Evolutionary conservation across 2,888 invertebrate genomes (phyloP), one percentile per base, ranked within the genome.

Genomic region (Taenaris catops): DNA sequence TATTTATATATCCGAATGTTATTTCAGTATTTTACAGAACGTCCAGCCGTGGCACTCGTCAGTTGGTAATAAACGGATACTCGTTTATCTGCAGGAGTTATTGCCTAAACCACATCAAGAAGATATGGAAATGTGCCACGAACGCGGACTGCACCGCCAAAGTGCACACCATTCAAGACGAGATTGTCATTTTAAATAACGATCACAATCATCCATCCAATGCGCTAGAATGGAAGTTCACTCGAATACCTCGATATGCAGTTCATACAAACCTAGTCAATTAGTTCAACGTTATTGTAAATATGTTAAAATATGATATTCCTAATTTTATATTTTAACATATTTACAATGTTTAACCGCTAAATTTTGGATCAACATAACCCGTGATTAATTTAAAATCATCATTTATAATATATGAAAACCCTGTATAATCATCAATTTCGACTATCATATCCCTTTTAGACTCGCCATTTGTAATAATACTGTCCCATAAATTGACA

Each of bases 371-470:
- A 1, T 11, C 26, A 1, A 73, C 57, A 18, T 55, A 39, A 6
- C 81, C 81, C 1, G 55, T 70, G 1, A 81, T 31, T 5, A 84
- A 48, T 47, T 84, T 84, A 40, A 60, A 79, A 11, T 79, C 63
- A 18, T 61, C 73, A 12, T 46, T 49, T 40, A 60, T 70, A 7
- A 76, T 54, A 1, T 74, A 55, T 10, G 57, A 53, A 46, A 62
- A 80, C 1, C 71, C 78, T 3, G 47, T 38, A 16, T 53, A 64
- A 43, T 81, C 80, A 36, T 80, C 68, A 2, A 83, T 73, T 60
- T 84, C 84, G 32, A 63, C 59, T 17, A 83, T 52, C 19, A 59
- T 55, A 3, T 55, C 46, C 45, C 83, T 66, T 19, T 55, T 45
- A 0, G 79, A 75, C 4, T 52, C 34, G 19, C 46, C 44, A 34